These are phyloP conservation scores for Philotrypesis tridentata DNA, from an alignment of 1,140 invertebrate genomes.

Conservation along the genomic window DNA sequence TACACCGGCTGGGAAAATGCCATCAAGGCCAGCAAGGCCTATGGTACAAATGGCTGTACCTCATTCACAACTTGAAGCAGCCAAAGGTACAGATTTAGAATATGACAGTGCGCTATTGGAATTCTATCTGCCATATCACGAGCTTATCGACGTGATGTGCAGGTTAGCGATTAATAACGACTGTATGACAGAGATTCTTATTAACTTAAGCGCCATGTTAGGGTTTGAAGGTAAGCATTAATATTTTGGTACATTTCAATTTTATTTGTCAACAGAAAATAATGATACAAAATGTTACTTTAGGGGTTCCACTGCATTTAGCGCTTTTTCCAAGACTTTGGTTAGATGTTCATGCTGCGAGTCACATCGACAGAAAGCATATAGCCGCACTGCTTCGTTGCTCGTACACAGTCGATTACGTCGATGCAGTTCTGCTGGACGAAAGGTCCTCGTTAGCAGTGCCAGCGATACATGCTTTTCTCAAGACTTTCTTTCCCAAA, in stretches of 20 bases:
- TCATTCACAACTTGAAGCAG: slow-evolving; percentile 81
- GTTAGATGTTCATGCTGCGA: slow-evolving; percentile 86
- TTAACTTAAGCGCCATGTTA: slow-evolving; percentile 88
- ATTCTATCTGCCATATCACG: slow-evolving; percentile 89
- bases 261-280: not conserved
- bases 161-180: slow-evolving; percentile 89
- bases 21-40: slow-evolving; percentile 81
- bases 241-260: not conserved
- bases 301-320: slow-evolving; percentile 84
- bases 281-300: not conserved
- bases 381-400: slow-evolving; percentile 85
- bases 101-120: slow-evolving; percentile 85
- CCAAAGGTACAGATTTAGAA: slow-evolving; percentile 83
- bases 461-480: slow-evolving; percentile 86
- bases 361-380: slow-evolving; percentile 85
- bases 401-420: slow-evolving; percentile 87
- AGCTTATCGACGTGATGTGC: slow-evolving; percentile 90
- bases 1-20: slow-evolving; percentile 76
- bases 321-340: slow-evolving; percentile 90
- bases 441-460: slow-evolving; percentile 86
- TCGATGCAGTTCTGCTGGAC: slow-evolving; percentile 87
- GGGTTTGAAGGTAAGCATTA: slow-evolving; percentile 83
- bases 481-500: slow-evolving; percentile 89
- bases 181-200: slow-evolving; percentile 84
- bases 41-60: slow-evolving; percentile 93